phyloP scores from a whole-genome alignment of 2,888 invertebrate species.

The Choreutis nemorana region DNA sequence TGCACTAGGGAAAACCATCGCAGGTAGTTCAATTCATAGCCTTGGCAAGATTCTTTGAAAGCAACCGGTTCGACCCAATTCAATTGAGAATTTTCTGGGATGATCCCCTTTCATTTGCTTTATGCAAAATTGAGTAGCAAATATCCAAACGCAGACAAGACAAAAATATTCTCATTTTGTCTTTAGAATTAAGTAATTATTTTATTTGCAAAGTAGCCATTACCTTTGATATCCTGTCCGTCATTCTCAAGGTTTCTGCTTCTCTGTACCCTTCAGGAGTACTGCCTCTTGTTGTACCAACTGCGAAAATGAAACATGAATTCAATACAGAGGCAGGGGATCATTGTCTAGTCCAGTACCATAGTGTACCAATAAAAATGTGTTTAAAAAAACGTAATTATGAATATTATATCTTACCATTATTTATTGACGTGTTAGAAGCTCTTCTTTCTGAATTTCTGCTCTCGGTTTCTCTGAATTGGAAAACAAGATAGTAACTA shows the following conservation, averaged over 20 bases:
- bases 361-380: not conserved
- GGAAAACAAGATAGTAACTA: too few relatives aligned
- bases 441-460: slow-evolving; percentile 51
- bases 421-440: slow-evolving; percentile 55
- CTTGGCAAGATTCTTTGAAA: too few relatives aligned
- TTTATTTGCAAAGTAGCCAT: not conserved
- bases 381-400: slow-evolving; percentile 1
- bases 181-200: not conserved
- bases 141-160: too few relatives aligned
- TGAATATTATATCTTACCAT: slow-evolving; percentile 23
- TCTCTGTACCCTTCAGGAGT: slow-evolving; percentile 58
- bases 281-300: slow-evolving; percentile 33
- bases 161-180: too few relatives aligned
- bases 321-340: not conserved
- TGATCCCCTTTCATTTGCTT: too few relatives aligned
- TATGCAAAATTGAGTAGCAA: not conserved
- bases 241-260: slow-evolving; percentile 50
- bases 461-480: slow-evolving; percentile 50
- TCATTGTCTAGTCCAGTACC: too few relatives aligned
- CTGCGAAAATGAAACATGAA: slow-evolving; percentile 20
- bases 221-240: slow-evolving; percentile 47
- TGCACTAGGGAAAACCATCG: too few relatives aligned
- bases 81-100: too few relatives aligned
- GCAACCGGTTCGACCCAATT: too few relatives aligned
- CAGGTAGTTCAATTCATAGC: too few relatives aligned